Percentiles rank a stretch among this genome's conserved stretches.
phyloP scores from a whole-genome alignment of 2,888 invertebrate genomes.

The Eucera pruinosa region DNA sequence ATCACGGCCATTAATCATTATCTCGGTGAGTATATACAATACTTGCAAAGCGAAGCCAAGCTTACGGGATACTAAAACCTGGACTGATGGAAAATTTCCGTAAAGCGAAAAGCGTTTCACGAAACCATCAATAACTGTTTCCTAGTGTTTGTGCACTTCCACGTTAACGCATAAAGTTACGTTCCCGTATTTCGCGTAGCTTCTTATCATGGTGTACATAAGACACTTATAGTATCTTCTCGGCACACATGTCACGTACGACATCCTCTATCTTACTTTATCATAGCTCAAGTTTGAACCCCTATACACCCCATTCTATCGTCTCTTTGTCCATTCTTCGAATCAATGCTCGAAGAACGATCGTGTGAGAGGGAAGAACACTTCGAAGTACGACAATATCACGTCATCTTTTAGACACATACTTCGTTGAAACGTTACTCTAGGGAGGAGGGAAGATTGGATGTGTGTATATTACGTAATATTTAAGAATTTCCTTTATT shows the following conservation, averaged over 20 bases:
- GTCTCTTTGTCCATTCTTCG: slow-evolving; percentile 23
- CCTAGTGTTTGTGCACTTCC: slow-evolving; percentile 2
- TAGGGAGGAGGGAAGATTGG: too few species aligned
- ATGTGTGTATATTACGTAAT: too few species aligned
- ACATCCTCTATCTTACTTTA: slow-evolving; percentile 43
- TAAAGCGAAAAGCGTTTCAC: slow-evolving; percentile 30
- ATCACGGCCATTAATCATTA: background rate
- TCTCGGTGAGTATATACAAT: background rate
- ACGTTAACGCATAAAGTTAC: slow-evolving; percentile 2
- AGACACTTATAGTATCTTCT: slow-evolving; percentile 46
- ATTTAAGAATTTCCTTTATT: too few species aligned
- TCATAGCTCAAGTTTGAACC: slow-evolving; percentile 17
- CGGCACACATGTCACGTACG: slow-evolving; percentile 53
- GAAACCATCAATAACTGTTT: slow-evolving; percentile 49
- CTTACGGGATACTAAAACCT: slow-evolving; percentile 5
- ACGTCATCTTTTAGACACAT: too few species aligned
- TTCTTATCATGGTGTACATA: slow-evolving; percentile 14
- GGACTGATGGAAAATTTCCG: slow-evolving; percentile 35
- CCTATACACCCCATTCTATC: background rate
- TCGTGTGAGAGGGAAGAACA: too few species aligned
- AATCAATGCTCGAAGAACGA: slow-evolving; percentile 9
- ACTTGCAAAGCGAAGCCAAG: background rate
- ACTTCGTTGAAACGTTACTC: too few species aligned
- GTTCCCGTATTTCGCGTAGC: slow-evolving; percentile 3
- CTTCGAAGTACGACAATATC: too few species aligned